Conservation (phyloP, 2,888 invertebrate species). For the Platerodrilus igneus region DNA sequence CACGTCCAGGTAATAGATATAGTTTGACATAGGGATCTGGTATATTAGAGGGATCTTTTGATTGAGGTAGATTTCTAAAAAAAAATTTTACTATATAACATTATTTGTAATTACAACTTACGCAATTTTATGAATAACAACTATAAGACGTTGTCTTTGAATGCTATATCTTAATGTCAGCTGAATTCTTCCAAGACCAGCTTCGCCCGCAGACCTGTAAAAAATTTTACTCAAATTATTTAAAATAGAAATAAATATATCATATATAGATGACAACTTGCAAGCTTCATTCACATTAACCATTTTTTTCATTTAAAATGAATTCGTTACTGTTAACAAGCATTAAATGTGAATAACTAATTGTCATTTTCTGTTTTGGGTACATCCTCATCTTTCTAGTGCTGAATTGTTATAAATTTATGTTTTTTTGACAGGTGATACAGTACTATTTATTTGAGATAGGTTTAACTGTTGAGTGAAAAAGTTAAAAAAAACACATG, state of each 20-base stretch:
- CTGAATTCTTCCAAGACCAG: slow-evolving; percentile 75
- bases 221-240: slow-evolving; percentile 9
- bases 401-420: no score
- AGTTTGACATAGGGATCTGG: slow-evolving; percentile 89
- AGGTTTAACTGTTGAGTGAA: no score
- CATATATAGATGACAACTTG: slow-evolving; percentile 3
- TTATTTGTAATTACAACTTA: slow-evolving; percentile 52
- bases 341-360: no score
- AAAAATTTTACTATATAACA: slow-evolving; percentile 7
- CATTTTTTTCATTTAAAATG: no score
- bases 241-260: slow-evolving; percentile 5
- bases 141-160: slow-evolving; percentile 73
- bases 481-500: no score
- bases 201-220: slow-evolving; percentile 63
- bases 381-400: no score
- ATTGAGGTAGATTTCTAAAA: slow-evolving; percentile 67
- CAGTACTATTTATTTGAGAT: no score
- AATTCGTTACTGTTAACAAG: no score
- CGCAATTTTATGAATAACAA: slow-evolving; percentile 87
- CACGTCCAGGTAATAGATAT: slow-evolving; percentile 77
- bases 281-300: no score
- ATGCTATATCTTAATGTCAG: slow-evolving; percentile 81
- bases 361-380: no score
- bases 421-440: no score
- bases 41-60: slow-evolving; percentile 73